Evolutionary conservation across 2,797 vertebrate genomes (phyloP).

Genomic region (Gallinago solitaria): DNA sequence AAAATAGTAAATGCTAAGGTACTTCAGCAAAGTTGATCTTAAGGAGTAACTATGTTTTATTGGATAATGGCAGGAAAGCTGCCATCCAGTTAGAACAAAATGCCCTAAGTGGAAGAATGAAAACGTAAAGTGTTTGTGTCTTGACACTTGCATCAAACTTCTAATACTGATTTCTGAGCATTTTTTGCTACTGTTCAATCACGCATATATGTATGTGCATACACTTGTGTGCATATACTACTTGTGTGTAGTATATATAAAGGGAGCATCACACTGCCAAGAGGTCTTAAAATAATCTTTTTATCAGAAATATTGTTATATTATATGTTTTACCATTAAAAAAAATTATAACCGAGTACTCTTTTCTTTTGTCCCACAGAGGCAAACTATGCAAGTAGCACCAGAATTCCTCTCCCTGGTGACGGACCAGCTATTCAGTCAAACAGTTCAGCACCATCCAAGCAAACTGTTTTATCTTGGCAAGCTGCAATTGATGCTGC

Average conservation of each 20-base stretch:
- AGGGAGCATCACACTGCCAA: background rate
- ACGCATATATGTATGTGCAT: background rate
- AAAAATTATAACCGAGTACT: background rate
- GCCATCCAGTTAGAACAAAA: background rate
- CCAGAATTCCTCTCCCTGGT: conserved; percentile 89
- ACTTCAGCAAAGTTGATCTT: background rate
- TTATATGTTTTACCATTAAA: background rate
- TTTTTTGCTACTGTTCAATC: background rate
- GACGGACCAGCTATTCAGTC: conserved; percentile 91
- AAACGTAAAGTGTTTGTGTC: background rate
- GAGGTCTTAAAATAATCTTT: background rate
- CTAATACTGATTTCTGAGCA: background rate
- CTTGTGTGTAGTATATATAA: background rate
- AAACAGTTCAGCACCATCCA: conserved; percentile 84
- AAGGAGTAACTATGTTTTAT: background rate
- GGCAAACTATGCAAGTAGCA: conserved; percentile 97
- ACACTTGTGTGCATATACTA: fast-evolving
- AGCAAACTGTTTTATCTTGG: conserved; percentile 89
- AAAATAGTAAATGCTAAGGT: background rate
- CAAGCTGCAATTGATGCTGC: conserved; percentile 93
- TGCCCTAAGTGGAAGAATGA: background rate
- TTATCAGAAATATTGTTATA: background rate
- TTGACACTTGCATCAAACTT: background rate
- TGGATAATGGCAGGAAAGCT: background rate
- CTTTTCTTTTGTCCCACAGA: conserved; percentile 76